phyloP scores from a whole-genome alignment of 2,797 vertebrate genomes.

The Leucoraja ocellata region DNA sequence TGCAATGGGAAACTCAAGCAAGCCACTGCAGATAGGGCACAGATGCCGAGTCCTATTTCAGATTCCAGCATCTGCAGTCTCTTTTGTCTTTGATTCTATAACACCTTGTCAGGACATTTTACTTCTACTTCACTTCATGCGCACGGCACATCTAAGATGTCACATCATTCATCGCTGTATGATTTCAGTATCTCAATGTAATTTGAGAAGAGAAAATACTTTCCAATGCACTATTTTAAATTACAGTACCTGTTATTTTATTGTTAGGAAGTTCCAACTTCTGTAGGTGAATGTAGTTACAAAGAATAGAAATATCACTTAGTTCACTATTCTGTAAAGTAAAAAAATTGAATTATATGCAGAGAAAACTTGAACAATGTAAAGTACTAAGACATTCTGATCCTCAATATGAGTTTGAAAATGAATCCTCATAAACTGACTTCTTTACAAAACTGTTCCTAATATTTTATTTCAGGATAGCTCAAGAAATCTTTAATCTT shows the following conservation, averaged over 20 bases:
- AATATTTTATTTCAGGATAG: background rate
- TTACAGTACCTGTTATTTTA: constrained; percentile 77
- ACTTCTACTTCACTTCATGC: background rate
- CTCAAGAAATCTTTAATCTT: background rate
- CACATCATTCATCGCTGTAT: background rate
- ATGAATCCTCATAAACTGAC: background rate
- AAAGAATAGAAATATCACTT: constrained; percentile 68
- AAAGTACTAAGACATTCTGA: background rate
- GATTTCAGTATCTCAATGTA: background rate
- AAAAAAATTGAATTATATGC: constrained; percentile 39
- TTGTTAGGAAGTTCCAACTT: constrained; percentile 79
- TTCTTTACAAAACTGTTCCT: background rate
- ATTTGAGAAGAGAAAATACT: background rate
- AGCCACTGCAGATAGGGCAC: too few relatives aligned
- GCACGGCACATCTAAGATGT: background rate
- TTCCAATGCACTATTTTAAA: background rate
- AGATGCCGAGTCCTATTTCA: too few relatives aligned
- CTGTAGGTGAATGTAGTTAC: constrained; percentile 71
- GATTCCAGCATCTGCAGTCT: too few relatives aligned
- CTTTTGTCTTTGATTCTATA: background rate
- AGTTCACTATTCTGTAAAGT: constrained; percentile 61
- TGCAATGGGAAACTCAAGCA: too few relatives aligned
- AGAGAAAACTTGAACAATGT: background rate
- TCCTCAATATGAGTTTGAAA: background rate
- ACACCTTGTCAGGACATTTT: background rate